A percentile compares a stretch with the other conserved stretches of the same genome.
phyloP scores from a whole-genome alignment of 2,797 vertebrate genomes.

The Chaetodon trifasciatus region DNA sequence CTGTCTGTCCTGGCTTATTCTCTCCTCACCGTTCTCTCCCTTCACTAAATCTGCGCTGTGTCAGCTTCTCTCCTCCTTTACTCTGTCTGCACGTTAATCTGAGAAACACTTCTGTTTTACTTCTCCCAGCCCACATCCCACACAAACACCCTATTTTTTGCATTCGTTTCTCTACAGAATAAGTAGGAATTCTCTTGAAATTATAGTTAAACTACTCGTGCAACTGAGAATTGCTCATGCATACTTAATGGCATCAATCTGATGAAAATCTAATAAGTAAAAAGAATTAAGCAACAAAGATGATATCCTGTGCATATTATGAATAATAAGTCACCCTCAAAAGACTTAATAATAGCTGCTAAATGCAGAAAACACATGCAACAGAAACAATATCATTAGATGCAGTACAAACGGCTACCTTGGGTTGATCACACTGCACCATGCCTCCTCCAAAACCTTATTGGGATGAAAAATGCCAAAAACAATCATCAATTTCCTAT shows the following conservation, averaged over 20 bases:
- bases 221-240: slow-evolving; percentile 45
- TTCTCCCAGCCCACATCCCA: slow-evolving; percentile 22
- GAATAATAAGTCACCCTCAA: slow-evolving; percentile 46
- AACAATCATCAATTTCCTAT: slow-evolving; percentile 81
- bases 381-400: slow-evolving; percentile 43
- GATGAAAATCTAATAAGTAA: slow-evolving; percentile 50
- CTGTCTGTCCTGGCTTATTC: slow-evolving; percentile 61
- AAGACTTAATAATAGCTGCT: slow-evolving; percentile 44
- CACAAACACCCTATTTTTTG: slow-evolving; percentile 12
- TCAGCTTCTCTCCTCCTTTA: slow-evolving; percentile 64
- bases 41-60: slow-evolving; percentile 74
- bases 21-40: slow-evolving; percentile 50
- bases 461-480: slow-evolving; percentile 79
- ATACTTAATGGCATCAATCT: slow-evolving; percentile 55
- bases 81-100: slow-evolving; percentile 55
- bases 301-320: slow-evolving; percentile 44
- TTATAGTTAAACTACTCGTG: slow-evolving; percentile 50
- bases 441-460: slow-evolving; percentile 41
- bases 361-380: slow-evolving; percentile 40
- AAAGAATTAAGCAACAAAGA: slow-evolving; percentile 41
- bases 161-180: slow-evolving; percentile 21
- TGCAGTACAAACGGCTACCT: slow-evolving; percentile 46
- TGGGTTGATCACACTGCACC: slow-evolving; percentile 41
- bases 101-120: slow-evolving; percentile 53
- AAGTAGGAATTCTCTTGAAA: slow-evolving; percentile 29